phyloP scores from a whole-genome alignment of 1,140 invertebrate genomes.

The Eumeta japonica region DNA sequence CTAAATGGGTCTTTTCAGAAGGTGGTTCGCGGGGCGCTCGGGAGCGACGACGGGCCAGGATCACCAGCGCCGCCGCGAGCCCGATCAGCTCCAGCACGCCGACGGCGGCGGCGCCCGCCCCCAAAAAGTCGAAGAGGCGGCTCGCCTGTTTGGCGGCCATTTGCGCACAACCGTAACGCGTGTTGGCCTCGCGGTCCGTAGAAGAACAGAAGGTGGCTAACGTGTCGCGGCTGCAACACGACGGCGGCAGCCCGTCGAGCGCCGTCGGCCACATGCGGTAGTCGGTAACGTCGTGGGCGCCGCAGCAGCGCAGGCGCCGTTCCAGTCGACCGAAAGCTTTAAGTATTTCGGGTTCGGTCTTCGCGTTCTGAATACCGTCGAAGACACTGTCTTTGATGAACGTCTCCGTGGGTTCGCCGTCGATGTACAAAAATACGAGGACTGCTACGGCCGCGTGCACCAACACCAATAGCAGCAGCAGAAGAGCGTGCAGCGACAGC shows the following conservation, averaged over 20 bases:
- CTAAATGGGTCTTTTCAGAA: too few species aligned
- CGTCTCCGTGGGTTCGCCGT: neutral
- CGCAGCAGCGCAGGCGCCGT: neutral
- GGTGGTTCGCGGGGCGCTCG: too few species aligned
- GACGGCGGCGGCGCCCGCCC: slow-evolving; percentile 26
- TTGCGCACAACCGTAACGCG: slow-evolving; percentile 36
- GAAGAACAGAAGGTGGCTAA: slow-evolving; percentile 30
- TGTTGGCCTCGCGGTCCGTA: slow-evolving; percentile 43
- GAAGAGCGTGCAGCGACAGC: neutral
- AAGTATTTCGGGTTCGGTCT: neutral
- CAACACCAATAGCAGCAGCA: neutral
- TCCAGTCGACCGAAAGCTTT: neutral
- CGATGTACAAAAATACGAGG: slow-evolving; percentile 17
- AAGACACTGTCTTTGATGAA: neutral
- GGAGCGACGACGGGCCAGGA: too few species aligned
- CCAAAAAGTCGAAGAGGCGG: slow-evolving; percentile 31
- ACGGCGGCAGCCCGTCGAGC: neutral
- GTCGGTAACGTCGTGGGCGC: neutral
- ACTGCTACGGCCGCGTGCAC: slow-evolving; percentile 33
- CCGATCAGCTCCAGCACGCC: slow-evolving; percentile 27
- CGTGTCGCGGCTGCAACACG: neutral
- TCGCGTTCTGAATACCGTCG: neutral
- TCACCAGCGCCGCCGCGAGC: slow-evolving; percentile 22
- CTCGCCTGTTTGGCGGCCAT: slow-evolving; percentile 37
- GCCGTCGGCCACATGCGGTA: neutral